A percentile compares a stretch with the other conserved stretches of the same genome.
Evolutionary conservation across 2,888 invertebrate genomes (phyloP).

Genomic region (Leptinotarsa peninsularis): DNA sequence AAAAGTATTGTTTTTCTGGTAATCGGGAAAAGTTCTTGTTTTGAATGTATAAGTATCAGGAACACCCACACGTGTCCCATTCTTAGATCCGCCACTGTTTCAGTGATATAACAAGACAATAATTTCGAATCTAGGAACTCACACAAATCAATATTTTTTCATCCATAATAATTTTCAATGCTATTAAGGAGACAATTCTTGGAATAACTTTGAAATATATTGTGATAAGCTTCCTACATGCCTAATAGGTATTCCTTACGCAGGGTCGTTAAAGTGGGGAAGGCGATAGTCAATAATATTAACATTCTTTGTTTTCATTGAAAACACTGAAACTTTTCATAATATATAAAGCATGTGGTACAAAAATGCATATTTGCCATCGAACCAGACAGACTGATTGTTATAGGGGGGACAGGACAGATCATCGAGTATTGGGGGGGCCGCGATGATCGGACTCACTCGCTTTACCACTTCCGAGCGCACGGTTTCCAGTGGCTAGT

Average conservation of each 20-base stretch:
- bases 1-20: no score
- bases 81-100: no score
- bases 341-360: conserved; percentile 7
- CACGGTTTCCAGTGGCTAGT: conserved; percentile 8
- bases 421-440: conserved; percentile 26
- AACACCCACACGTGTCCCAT: no score
- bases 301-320: not conserved
- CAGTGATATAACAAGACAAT: no score
- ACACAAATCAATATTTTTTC: no score
- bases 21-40: no score
- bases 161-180: no score
- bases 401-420: conserved; percentile 14
- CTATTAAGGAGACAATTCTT: not conserved
- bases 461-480: conserved; percentile 28
- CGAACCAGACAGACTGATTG: not conserved
- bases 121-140: no score
- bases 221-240: no score
- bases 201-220: not conserved
- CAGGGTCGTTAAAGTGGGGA: not conserved
- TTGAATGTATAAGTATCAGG: no score
- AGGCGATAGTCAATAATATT: not conserved
- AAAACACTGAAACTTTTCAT: not conserved
- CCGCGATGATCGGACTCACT: conserved; percentile 26
- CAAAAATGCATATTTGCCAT: conserved; percentile 14
- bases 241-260: no score